Base-by-base conservation (phyloP, 2,113 vertebrate genomes). In the Hippopotamus amphibius region DNA sequence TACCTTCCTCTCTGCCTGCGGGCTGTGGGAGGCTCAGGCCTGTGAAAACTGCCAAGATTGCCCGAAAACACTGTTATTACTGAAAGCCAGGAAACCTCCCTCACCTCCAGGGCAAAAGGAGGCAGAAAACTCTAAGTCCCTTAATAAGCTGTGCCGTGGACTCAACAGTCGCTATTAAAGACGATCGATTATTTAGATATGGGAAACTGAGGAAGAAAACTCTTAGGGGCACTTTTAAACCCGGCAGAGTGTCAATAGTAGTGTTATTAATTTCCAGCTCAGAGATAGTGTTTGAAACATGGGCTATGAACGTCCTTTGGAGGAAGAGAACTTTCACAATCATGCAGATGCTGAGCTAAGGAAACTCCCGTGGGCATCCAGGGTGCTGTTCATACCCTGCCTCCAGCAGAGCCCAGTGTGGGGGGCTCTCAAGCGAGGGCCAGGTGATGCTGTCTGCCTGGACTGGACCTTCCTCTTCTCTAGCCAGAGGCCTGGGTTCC, bases 71-170 rank as follows among this genome's bases (percentile, higher is more conserved):
- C 88, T 85, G 4, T 85, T 68, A 82, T 85, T 97, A 77, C 86
- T 86, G 30, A 76, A 43, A 33, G 71, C 53, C 65, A 66, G 92
- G 41, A 92, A 84, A 81, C 33, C 24, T 97, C 63, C 46, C 50
- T 97, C 71, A 12, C 26, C 84, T 96, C 57, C 74, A 69, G 93
- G 97, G 84, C 33, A 90, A 96, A 97, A 96, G 85, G 30, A 79
- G 26, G 41, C 95, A 95, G 82, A 86, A 61, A 97, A 68, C 21
- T 74, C 72, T 59, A 94, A 97, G 92, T 93, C 53, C 89, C 96
- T 98, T 97, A 97, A 96, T 98, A 96, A 96, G 59, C 30, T 66
- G 89, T 97, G 96, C 97, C 93, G 69, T 50, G 71, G 93, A 61
- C 50, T 88, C 79, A 61, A 96, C 68, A 93, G 92, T 65, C 88